Base-by-base conservation (phyloP, 2,888 invertebrate genomes). In the Metopia argyrocephala region DNA sequence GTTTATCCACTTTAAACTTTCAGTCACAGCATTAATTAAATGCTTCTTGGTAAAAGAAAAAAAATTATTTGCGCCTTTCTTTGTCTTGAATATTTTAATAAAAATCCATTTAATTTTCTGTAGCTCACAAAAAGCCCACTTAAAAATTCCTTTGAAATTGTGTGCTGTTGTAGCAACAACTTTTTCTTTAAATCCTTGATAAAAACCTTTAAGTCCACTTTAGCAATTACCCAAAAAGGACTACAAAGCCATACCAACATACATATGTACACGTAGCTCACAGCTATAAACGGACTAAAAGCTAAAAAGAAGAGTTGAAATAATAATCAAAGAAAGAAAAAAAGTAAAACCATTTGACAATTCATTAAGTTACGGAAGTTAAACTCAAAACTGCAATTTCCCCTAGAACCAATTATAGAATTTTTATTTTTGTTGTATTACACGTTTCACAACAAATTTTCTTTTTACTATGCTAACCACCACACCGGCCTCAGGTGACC, bases 281-380 rank as follows among this genome's bases (percentile, higher is more conserved):
- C n/a, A 20, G 21, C 18, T 54, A 27, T 20, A 4, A 31, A 21
- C 5, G 20, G 12, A 18, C 31, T 38, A 38, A 66, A 23, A 23
- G 23, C 21, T 50, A 46, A 59, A 65, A 65, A 71, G 20, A 59
- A 61, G 59, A 20, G 46, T 25, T 45, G 2, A 54, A 46, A 78
- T 57, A 59, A 62, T 57, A 27, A 45, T 20, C 54, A 45, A 59
- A 69, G 70, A 50, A 56, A 46, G 46, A 50, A 45, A 31, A 46
- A 65, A 73, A 50, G 68, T 86, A 88, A 88, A 87, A 88, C 89
- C 89, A 12, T 89, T 89, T 87, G 87, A 88, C 89, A 89, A 90
- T 90, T 90, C 90, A 90, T 90, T 90, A 90, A 90, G 88, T 88
- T 88, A 89, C 90, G 90, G 90, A 90, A 90, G 90, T 90, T 90